phyloP scores from a whole-genome alignment of 2,113 vertebrate genomes.

The Eudorcas thomsonii region DNA sequence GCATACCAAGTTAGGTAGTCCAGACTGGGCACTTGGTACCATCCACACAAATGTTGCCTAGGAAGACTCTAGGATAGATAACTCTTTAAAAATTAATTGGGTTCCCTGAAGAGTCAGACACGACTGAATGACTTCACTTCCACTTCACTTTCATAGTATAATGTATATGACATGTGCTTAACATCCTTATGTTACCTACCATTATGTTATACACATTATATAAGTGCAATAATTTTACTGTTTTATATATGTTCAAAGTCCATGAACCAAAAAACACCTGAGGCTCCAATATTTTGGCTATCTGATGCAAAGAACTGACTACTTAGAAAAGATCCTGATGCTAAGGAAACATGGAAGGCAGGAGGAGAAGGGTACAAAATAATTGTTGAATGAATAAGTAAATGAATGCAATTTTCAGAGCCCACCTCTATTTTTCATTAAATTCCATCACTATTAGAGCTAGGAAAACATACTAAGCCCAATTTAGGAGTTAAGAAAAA shows the following conservation, averaged over 20 bases:
- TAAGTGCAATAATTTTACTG: not conserved
- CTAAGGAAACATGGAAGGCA: not conserved
- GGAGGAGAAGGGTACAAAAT: not conserved
- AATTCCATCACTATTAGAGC: not conserved
- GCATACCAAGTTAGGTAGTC: not conserved
- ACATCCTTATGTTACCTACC: not conserved
- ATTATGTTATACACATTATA: not conserved
- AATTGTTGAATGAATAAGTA: not conserved
- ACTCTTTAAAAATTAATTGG: not conserved
- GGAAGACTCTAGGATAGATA: not conserved
- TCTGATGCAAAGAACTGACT: not conserved
- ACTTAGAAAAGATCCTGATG: not conserved
- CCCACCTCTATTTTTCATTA: not conserved
- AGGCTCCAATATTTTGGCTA: not conserved
- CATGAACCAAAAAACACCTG: not conserved
- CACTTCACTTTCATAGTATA: not conserved
- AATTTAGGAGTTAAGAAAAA: not conserved
- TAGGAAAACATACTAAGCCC: not conserved
- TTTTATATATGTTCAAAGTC: not conserved
- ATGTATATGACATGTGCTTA: not conserved
- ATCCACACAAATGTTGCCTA: not conserved
- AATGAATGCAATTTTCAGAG: not conserved
- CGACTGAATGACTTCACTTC: not conserved
- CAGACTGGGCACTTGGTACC: not conserved
- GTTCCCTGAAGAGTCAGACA: not conserved